Evolutionary conservation across 2,797 vertebrate species (phyloP), one percentile per base, ranked within the genome.

Genomic region (Sebastes hubbsi): DNA sequence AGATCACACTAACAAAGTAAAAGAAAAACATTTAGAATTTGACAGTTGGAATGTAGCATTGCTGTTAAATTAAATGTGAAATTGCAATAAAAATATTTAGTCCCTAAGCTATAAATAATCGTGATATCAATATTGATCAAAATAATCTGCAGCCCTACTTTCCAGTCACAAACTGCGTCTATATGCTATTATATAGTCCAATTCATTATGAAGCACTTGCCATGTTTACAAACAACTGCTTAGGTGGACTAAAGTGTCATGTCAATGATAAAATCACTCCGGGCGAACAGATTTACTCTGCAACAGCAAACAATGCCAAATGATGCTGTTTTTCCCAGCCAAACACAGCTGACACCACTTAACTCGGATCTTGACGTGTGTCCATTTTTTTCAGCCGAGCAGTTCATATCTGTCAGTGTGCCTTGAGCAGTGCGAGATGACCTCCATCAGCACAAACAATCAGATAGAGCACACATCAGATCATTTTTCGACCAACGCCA

Each of bases 391-490:
- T 75, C 36, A 55, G 59, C 11, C 2, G 5, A 34, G 75, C 68
- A 36, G 36, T 75, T 74, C 46, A n/a, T 36, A 27, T 65, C 69
- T 25, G 69, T 75, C 46, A 30, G 52, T 18, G 70, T 2, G 62
- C 72, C 78, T 80, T 3, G 4, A 73, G 83, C 74, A 5, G 62
- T 27, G 34, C 2, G 49, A 76, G 27, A 56, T 66, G 78, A 83
- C 87, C 82, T 77, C 84, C 34, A 87, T 87, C 82, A 66, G 46
- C 38, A n/a, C 42, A 68, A 16, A 55, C 56, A 29, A 88, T 90
- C 84, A 78, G 85, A 89, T 82, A 81, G 36, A 58, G 72, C 32
- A 0, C 61, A 8, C 46, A 75, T 84, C 84, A 83, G 90, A 89
- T 89, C 1, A 81, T 85, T 84, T 81, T 80, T 77, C 60, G 2